Evolutionary conservation across 2,113 vertebrate species (phyloP), one percentile per base, ranked within the genome.

Genomic region (Zonotrichia leucophrys): DNA sequence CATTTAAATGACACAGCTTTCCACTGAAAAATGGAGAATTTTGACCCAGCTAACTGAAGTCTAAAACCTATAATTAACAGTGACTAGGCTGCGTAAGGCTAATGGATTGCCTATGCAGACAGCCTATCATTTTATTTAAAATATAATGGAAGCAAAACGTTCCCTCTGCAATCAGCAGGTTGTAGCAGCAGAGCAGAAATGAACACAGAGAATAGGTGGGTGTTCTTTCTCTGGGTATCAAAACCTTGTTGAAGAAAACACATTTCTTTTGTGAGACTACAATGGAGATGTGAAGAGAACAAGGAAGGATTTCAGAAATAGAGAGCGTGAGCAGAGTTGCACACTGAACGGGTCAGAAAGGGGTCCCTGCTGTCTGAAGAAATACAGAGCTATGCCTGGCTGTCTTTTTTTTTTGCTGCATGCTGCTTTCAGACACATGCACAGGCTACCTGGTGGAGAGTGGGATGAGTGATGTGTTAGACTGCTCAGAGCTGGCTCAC

Each of bases 41-140:
- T 92, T 87, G 79, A 81, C 68, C 91, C 35, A 62, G 89, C 72
- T 90, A 68, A 68, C 84, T 5, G 2, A 91, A 68, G 83, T 44
- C 63, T 89, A 56, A 96, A 93, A 37, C 42, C 72, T 88, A 30
- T 92, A 94, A 93, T 92, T 97, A 96, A 58, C 17, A 9, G 58
- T 23, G 64, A 90, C 70, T 92, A 78, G 58, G 73, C 82, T 84
- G 66, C 20, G 4, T 87, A 87, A 84, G 42, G 46, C 72, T 95
- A 89, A 95, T 87, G 92, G 85, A 92, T 94, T 96, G 88, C 85
- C 91, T 66, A 0, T 39, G 25, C 30, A 89, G 70, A 50, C 83
- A 90, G 79, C 30, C 75, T 95, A 78, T 89, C 90, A 70, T 83
- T 95, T 94, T 74, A 91, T 92, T 93, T 89, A 50, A 96, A 79